Evolutionary conservation across 2,113 vertebrate genomes (phyloP).

Genomic region (Nerophis ophidion): DNA sequence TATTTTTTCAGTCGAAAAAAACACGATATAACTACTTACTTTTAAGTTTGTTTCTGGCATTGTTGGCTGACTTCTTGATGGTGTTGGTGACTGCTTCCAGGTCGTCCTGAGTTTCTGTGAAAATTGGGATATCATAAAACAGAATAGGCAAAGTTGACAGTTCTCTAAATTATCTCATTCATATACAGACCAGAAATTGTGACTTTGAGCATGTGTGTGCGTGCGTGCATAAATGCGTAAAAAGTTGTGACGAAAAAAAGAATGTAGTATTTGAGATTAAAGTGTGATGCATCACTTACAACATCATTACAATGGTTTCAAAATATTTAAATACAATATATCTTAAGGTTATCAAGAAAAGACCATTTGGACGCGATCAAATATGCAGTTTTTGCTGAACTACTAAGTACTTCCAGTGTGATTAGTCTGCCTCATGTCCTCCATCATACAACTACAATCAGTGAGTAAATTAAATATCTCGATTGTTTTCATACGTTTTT

Average conservation of each 20-base stretch:
- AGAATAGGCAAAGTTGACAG: neutral
- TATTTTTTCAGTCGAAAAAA: too few relatives aligned
- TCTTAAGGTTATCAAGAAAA: too few relatives aligned
- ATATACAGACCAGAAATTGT: neutral
- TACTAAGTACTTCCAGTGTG: too few relatives aligned
- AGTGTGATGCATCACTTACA: neutral
- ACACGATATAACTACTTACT: slow-evolving; percentile 70
- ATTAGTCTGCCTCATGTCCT: too few relatives aligned
- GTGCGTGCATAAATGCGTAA: neutral
- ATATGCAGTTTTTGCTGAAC: too few relatives aligned
- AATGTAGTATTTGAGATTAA: too few relatives aligned
- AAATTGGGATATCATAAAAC: neutral
- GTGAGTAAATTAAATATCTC: too few relatives aligned
- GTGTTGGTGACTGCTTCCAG: slow-evolving; percentile 84
- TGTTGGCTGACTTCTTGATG: slow-evolving; percentile 95
- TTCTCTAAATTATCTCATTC: neutral
- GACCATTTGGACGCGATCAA: too few relatives aligned
- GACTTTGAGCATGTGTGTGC: slow-evolving; percentile 1
- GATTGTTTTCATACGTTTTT: too few relatives aligned
- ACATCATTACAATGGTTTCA: too few relatives aligned
- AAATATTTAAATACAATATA: too few relatives aligned
- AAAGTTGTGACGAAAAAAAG: neutral
- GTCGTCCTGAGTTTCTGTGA: slow-evolving; percentile 90
- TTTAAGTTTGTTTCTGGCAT: slow-evolving; percentile 89
- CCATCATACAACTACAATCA: too few relatives aligned